phyloP scores from a whole-genome alignment of 2,797 vertebrate genomes.

The Sebastes iracundus region DNA sequence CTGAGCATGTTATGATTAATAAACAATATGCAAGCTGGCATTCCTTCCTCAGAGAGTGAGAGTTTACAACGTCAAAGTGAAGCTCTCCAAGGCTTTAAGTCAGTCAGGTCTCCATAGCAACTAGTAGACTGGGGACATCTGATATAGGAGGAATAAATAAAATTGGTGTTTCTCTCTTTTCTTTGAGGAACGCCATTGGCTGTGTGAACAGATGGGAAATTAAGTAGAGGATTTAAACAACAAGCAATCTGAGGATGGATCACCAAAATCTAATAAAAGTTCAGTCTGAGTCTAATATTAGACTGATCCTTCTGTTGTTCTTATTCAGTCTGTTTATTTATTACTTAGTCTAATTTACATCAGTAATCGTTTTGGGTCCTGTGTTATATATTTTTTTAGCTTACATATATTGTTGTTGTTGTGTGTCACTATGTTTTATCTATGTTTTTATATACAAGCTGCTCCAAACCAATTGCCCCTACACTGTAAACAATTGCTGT shows the following conservation, averaged over 20 bases:
- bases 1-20: constrained; percentile 10
- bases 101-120: constrained; percentile 84
- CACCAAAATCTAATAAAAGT: not conserved
- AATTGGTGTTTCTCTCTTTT: constrained; percentile 25
- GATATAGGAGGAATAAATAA: constrained; percentile 57
- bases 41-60: not conserved
- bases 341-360: too few species aligned
- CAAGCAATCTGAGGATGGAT: not conserved
- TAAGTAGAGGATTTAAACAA: not conserved
- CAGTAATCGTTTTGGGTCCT: too few species aligned
- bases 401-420: too few species aligned
- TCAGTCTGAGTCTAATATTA: not conserved
- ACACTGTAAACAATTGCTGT: too few species aligned
- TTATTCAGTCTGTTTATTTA: too few species aligned
- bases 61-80: constrained; percentile 66
- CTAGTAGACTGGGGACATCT: constrained; percentile 68
- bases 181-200: constrained; percentile 22
- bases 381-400: too few species aligned
- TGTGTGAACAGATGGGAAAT: constrained; percentile 21
- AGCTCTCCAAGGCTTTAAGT: constrained; percentile 70
- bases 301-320: too few species aligned
- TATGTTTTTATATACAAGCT: too few species aligned
- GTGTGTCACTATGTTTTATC: too few species aligned
- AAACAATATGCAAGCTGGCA: constrained; percentile 35
- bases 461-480: too few species aligned